Evolutionary conservation across 2,113 vertebrate species (phyloP).

Genomic region (Mastomys coucha): DNA sequence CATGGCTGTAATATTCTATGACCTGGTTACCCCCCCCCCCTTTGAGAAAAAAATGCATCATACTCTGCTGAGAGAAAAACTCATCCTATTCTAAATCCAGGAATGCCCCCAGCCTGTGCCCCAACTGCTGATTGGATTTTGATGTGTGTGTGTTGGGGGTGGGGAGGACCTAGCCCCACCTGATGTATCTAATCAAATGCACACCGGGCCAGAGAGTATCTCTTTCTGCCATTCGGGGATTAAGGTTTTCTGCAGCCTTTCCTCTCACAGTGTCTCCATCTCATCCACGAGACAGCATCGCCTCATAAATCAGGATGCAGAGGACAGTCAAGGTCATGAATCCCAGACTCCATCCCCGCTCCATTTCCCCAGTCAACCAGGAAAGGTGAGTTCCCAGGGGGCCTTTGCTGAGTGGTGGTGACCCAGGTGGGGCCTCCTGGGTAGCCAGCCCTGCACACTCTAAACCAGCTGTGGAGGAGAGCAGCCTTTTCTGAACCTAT

Average conservation of each 20-base stretch:
- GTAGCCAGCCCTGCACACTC: neutral
- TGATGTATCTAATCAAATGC: constrained; percentile 57
- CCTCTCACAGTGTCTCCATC: constrained; percentile 58
- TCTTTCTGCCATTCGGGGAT: constrained; percentile 74
- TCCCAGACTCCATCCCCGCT: neutral
- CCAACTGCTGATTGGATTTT: neutral
- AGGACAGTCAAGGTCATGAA: constrained; percentile 61
- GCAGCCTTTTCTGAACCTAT: neutral
- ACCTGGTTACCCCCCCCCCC: neutral
- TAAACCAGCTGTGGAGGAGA: neutral
- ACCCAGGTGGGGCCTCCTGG: neutral
- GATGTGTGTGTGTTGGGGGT: neutral
- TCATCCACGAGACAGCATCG: constrained; percentile 45
- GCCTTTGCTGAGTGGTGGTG: no score
- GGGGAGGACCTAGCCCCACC: neutral
- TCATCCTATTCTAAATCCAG: neutral
- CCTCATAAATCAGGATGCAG: constrained; percentile 59
- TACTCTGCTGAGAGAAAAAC: neutral
- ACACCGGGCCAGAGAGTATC: constrained; percentile 32
- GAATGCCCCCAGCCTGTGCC: neutral
- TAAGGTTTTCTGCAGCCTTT: constrained; percentile 71
- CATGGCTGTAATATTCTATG: neutral
- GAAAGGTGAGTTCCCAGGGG: neutral
- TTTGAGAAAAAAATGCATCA: neutral
- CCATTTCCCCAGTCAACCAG: neutral